Evolutionary conservation across 2,113 vertebrate species (phyloP).

Genomic region (Cavia aperea): DNA sequence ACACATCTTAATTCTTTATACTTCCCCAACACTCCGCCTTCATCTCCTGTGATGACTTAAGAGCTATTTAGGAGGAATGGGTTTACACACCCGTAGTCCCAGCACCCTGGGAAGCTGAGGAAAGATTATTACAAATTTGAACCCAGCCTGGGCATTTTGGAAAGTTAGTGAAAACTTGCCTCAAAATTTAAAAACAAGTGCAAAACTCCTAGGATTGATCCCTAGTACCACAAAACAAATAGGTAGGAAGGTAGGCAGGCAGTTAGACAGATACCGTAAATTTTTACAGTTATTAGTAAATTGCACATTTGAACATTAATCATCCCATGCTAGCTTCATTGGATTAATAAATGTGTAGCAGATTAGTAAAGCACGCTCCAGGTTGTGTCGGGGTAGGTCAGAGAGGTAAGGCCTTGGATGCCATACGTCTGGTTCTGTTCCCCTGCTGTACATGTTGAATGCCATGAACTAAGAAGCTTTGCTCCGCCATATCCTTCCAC

Average conservation of each 20-base stretch:
- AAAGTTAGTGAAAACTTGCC: neutral
- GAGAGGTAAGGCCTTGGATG: neutral
- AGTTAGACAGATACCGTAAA: neutral
- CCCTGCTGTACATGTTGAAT: neutral
- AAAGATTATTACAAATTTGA: neutral
- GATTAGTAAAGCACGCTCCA: neutral
- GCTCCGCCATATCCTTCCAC: neutral
- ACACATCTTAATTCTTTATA: neutral
- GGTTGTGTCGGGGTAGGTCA: neutral
- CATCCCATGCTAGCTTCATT: neutral
- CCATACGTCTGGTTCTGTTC: neutral
- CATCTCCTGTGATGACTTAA: neutral
- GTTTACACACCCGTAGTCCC: neutral
- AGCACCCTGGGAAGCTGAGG: neutral
- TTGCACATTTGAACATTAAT: neutral
- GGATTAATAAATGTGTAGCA: neutral
- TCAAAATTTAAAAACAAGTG: neutral
- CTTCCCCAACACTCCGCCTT: neutral
- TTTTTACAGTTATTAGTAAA: neutral
- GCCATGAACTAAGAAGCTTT: neutral
- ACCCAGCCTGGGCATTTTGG: neutral
- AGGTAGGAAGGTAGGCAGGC: neutral
- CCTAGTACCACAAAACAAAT: neutral
- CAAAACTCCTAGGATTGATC: neutral
- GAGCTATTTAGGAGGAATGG: neutral